Percentiles rank a stretch among this genome's conserved stretches.
Conservation (phyloP, 2,797 vertebrate genomes). For the Danio tinwini region DNA sequence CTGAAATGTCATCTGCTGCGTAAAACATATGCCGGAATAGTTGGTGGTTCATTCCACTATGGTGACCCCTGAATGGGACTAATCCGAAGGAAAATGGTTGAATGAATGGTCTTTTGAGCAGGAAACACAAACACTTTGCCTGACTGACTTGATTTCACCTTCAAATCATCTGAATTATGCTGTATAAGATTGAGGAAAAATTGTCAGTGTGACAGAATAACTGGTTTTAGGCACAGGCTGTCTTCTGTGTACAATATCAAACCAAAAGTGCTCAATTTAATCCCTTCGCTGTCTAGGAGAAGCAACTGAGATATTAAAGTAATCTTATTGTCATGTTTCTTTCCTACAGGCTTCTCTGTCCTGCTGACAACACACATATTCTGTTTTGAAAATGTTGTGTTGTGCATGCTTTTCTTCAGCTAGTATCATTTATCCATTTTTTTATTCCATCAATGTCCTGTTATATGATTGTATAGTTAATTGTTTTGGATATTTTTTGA, state of each 20-base stretch:
- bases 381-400: not conserved
- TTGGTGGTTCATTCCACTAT: too few species aligned
- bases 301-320: not conserved
- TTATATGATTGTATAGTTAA: not conserved
- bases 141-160: slow-evolving; percentile 7
- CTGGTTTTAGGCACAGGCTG: slow-evolving; percentile 13
- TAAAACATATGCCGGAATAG: too few species aligned
- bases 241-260: slow-evolving; percentile 14
- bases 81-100: too few species aligned
- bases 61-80: too few species aligned
- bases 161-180: not conserved
- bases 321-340: not conserved
- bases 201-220: slow-evolving; percentile 16
- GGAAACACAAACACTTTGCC: slow-evolving; percentile 1
- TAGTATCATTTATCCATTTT: not conserved
- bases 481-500: too few species aligned
- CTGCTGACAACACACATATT: not conserved
- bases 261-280: not conserved
- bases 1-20: too few species aligned
- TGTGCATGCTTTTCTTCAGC: not conserved
- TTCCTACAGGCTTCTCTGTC: not conserved
- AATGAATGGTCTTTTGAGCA: not conserved
- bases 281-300: not conserved
- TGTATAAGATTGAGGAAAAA: not conserved
- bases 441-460: not conserved